These are phyloP conservation scores for Carassius auratus DNA, from an alignment of 2,113 vertebrate genomes.

Conservation along the genomic window DNA sequence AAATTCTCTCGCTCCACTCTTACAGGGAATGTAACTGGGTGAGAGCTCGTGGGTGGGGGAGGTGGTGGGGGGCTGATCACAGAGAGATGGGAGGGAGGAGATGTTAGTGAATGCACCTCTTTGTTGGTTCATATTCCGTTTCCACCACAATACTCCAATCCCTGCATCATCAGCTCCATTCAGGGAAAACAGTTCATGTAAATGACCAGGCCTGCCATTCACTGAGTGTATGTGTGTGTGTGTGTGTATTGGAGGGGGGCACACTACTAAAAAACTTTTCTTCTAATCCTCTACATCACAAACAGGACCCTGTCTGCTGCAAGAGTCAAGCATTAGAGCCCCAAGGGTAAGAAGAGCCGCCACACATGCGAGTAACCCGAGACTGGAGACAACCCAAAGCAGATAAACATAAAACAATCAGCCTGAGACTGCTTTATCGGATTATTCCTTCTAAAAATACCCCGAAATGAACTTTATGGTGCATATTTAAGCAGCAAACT, in stretches of 20 bases:
- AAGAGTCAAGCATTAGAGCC: constrained; percentile 34
- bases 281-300: constrained; percentile 44
- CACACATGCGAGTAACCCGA: constrained; percentile 38
- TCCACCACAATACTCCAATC: constrained; percentile 79
- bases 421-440: constrained; percentile 11
- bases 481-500: constrained; percentile 18
- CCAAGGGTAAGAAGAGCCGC: constrained; percentile 8
- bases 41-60: constrained; percentile 6
- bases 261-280: constrained; percentile 47
- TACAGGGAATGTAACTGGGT: neutral
- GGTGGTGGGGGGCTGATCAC: constrained; percentile 28
- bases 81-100: constrained; percentile 37
- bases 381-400: constrained; percentile 28
- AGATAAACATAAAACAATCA: constrained; percentile 34
- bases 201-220: constrained; percentile 71
- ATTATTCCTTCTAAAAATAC: constrained; percentile 11
- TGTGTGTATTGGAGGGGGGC: constrained; percentile 42
- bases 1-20: constrained; percentile 5
- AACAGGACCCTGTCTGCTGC: constrained; percentile 43
- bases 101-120: constrained; percentile 72
- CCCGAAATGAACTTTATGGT: constrained; percentile 9
- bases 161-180: constrained; percentile 81
- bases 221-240: constrained; percentile 50
- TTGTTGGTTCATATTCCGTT: constrained; percentile 82
- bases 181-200: constrained; percentile 82